Percentiles rank a stretch among this genome's conserved stretches.
These are phyloP conservation scores for Xestobium rufovillosum DNA, from an alignment of 2,888 invertebrate species.

Conservation along the genomic window DNA sequence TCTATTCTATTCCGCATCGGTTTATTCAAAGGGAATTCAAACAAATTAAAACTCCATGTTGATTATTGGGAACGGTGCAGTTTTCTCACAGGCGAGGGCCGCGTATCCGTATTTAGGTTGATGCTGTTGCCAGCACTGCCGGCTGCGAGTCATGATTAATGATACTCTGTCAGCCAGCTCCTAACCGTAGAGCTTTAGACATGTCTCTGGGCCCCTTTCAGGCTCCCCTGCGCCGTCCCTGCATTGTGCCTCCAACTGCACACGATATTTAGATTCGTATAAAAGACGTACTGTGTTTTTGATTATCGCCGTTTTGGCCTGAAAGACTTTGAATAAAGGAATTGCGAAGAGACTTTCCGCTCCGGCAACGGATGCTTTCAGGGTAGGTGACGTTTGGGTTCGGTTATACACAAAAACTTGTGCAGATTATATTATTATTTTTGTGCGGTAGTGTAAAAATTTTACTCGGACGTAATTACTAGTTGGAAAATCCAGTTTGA, in stretches of 20 bases:
- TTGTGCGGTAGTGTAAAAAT: no score
- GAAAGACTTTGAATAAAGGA: slow-evolving; percentile 38
- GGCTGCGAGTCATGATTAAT: slow-evolving; percentile 45
- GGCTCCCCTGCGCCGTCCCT: slow-evolving; percentile 26
- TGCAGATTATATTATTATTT: no score
- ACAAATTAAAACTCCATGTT: slow-evolving; percentile 40
- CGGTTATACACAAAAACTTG: no score
- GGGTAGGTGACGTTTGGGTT: no score
- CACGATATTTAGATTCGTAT: slow-evolving; percentile 42
- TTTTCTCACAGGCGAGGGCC: slow-evolving; percentile 37
- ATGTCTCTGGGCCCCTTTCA: slow-evolving; percentile 41
- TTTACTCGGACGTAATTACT: no score
- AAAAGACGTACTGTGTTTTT: slow-evolving; percentile 42
- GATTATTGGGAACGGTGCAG: slow-evolving; percentile 39
- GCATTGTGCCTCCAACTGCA: slow-evolving; percentile 38
- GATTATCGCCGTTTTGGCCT: slow-evolving; percentile 42
- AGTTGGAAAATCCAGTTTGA: no score
- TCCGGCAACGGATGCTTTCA: no score
- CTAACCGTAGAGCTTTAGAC: slow-evolving; percentile 44
- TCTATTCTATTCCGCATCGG: slow-evolving; percentile 21
- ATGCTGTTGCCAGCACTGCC: slow-evolving; percentile 41
- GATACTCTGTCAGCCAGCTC: slow-evolving; percentile 42
- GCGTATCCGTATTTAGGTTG: slow-evolving; percentile 41
- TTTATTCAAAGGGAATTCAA: slow-evolving; percentile 29
- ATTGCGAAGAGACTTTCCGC: slow-evolving; percentile 3